Evolutionary conservation across 2,797 vertebrate species (phyloP), one percentile per base, ranked within the genome.

Genomic region (Aselliscus stoliczkanus): DNA sequence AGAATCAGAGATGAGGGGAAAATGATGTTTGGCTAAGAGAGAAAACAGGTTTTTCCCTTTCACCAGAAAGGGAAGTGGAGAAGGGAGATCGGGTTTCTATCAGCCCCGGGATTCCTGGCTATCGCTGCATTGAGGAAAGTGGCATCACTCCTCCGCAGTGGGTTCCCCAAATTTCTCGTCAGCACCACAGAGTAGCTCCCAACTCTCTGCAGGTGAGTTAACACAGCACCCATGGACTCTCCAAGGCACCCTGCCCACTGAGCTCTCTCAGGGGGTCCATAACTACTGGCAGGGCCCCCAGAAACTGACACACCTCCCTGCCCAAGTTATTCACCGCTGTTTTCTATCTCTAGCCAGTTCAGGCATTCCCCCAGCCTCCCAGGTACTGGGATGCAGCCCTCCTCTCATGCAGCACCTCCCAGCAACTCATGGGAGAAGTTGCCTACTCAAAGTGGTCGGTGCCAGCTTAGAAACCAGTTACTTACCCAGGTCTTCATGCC

Each of bases 91-190:
- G 64, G 18, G 44, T 23, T 44, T 20, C 31, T 6, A 69, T 37
- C 23, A n/a, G 2, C 29, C 11, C 42, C 34, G 0, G 8, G 11
- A 37, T 37, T 70, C 56, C 54, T 14, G 12, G 39, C 70, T 37
- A 31, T 42, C 0, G 3, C 23, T 10, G 21, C 1, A 4, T 1
- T 42, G 31, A 39, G 20, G 42, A 15, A 50, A 50, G 52, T 13
- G 2, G 65, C 23, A 47, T 39, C 17, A 6, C 2, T 58, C 34
- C 50, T 60, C 29, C 34, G 4, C 5, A 21, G 52, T 50, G 37
- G 47, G 42, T 64, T 37, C 44, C 37, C 52, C 75, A 91, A 7
- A 34, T 69, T 42, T 18, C 23, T 72, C 5, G 0, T 39, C 15
- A 54, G 54, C 27, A 65, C 23, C 31, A 5, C 64, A 34, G 25